Percentiles rank a stretch among this genome's conserved stretches.
phyloP scores from a whole-genome alignment of 2,888 invertebrate genomes.

The Rotaria socialis region DNA sequence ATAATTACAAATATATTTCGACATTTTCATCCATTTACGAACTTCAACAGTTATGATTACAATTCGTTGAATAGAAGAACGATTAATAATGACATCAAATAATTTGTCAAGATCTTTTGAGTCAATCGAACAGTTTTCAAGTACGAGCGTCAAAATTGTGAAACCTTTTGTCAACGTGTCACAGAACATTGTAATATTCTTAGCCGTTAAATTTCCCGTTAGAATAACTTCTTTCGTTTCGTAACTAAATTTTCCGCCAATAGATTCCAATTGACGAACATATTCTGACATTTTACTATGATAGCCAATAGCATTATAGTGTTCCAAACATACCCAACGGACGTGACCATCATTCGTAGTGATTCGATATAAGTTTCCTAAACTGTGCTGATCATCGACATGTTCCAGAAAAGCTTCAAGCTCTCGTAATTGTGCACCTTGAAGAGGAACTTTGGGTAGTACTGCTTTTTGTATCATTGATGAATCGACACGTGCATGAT shows the following conservation, averaged over 20 bases:
- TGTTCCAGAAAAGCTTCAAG: neutral
- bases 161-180: neutral
- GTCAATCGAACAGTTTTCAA: neutral
- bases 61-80: neutral
- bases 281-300: neutral
- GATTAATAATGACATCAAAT: neutral
- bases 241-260: neutral
- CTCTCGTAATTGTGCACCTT: slow-evolving; percentile 24
- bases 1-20: neutral
- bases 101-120: neutral
- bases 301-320: neutral
- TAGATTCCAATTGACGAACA: neutral
- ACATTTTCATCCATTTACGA: neutral
- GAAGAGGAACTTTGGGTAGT: neutral
- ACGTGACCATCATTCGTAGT: slow-evolving; percentile 8
- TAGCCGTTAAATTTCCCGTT: neutral
- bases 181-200: neutral
- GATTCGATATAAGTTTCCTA: neutral
- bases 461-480: neutral
- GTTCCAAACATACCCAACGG: neutral
- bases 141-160: neutral
- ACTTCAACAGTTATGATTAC: neutral
- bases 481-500: neutral
- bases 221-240: neutral
- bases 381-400: neutral